phyloP scores from a whole-genome alignment of 2,888 invertebrate genomes.

The Meiosimyza decipiens region DNA sequence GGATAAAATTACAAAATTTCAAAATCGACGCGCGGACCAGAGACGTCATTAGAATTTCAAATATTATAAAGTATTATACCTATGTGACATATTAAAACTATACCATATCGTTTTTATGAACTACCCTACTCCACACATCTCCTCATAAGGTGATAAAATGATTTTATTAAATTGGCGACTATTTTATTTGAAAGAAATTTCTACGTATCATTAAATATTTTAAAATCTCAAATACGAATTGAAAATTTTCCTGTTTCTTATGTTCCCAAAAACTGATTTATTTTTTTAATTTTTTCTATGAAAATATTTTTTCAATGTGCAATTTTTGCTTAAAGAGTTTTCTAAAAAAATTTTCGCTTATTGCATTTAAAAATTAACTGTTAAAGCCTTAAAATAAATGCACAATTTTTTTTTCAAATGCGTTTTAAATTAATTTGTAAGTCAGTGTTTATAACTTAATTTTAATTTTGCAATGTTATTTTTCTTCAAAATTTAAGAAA shows the following conservation, averaged over 20 bases:
- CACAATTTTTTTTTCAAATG: background rate
- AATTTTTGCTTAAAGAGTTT: slow-evolving; percentile 1
- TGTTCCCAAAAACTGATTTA: background rate
- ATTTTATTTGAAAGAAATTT: slow-evolving; percentile 26
- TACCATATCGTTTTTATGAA: too few species aligned
- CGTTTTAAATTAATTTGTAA: background rate
- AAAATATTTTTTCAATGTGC: background rate
- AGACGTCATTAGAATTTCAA: too few species aligned
- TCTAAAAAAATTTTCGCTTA: background rate
- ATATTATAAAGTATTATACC: too few species aligned
- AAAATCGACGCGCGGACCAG: too few species aligned
- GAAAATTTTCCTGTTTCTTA: background rate
- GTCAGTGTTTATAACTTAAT: background rate
- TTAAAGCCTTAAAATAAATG: background rate
- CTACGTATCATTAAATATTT: background rate
- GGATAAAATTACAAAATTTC: too few species aligned
- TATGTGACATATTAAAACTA: too few species aligned
- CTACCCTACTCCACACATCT: too few species aligned
- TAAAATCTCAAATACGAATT: slow-evolving; percentile 11
- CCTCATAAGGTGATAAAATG: too few species aligned
- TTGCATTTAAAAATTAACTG: background rate
- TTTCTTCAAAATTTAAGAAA: background rate
- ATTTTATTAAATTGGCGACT: background rate
- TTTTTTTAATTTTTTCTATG: too few species aligned
- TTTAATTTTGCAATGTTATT: background rate